Conservation (phyloP, 2,797 vertebrate genomes). For the Coranthus polyacanthus region DNA sequence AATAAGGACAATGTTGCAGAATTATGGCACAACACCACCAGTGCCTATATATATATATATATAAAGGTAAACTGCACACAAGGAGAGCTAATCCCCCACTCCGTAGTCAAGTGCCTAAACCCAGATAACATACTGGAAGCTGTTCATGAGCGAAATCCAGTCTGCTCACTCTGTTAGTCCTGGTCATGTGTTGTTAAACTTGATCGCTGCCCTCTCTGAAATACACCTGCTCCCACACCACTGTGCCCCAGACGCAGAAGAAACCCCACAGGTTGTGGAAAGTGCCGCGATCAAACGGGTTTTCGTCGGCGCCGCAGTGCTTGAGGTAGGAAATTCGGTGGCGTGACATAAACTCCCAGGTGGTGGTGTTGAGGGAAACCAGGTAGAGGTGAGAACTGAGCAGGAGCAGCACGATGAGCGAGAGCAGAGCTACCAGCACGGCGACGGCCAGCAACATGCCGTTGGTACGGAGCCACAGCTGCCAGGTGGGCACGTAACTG, state of each 20-base stretch:
- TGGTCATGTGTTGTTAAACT: conserved; percentile 74
- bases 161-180: neutral
- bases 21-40: conserved; percentile 31
- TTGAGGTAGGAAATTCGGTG: conserved; percentile 96
- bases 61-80: conserved; percentile 33
- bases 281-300: conserved; percentile 93
- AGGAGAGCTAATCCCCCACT: neutral
- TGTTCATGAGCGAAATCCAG: neutral
- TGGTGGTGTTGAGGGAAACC: conserved; percentile 93
- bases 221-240: conserved; percentile 93
- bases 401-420: conserved; percentile 86
- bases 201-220: conserved; percentile 82
- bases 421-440: conserved; percentile 82
- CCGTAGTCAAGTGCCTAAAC: neutral
- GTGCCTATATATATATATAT: conserved; percentile 9
- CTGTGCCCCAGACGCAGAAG: conserved; percentile 89
- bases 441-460: conserved; percentile 86
- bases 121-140: neutral
- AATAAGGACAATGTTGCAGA: neutral
- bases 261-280: conserved; percentile 92
- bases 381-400: conserved; percentile 94
- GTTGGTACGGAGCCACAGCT: conserved; percentile 87
- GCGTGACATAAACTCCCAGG: conserved; percentile 97
- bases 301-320: conserved; percentile 87
- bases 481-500: conserved; percentile 80